Base-by-base conservation (phyloP, 2,113 vertebrate species). In the Cheirogaleus medius region DNA sequence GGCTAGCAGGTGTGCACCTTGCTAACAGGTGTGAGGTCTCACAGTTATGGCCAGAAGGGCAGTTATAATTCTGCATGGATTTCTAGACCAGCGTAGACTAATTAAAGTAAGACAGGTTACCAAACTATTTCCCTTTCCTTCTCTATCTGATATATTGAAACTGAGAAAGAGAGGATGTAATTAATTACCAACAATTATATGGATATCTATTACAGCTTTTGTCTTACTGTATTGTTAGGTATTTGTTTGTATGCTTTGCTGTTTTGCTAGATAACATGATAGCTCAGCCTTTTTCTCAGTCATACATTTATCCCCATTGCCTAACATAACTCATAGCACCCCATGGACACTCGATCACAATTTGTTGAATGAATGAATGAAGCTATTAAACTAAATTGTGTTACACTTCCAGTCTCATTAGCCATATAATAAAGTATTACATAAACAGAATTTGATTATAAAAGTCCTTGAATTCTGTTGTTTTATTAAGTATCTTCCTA, bases 1-100 rank as follows among this genome's bases (percentile, higher is more conserved):
- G 34, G 90, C 0, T 6, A 93, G 88, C 69, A 98, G 78, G 42
- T 96, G 82, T 42, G n/a, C 0, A 63, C 49, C 78, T 60, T 39
- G 88, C 0, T 6, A 93, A 84, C 63, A 98, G 78, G 37, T 96
- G 82, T 58, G 64, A 95, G 17, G 71, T 18, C 77, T 91, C 47
- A n/a, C 3, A 7, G 2, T 5, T 15, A 29, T 0, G 34, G 52
- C 37, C 69, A 66, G 54, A 20, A 87, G 34, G 58, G 60, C 23
- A 58, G 8, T 18, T 34, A 37, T 25, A 60, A 17, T 64, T 76
- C 52, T 85, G 18, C n/a, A 29, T 3, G 60, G 54, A 69, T 91
- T 83, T 74, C 58, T 78, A 73, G 6, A 78, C 9, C 37, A 47
- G 0, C 6, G 14, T 20, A 56, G 44, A 23, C 27, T 71, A 32